Base-by-base conservation (phyloP, 2,797 vertebrate genomes). In the Clamator glandarius region DNA sequence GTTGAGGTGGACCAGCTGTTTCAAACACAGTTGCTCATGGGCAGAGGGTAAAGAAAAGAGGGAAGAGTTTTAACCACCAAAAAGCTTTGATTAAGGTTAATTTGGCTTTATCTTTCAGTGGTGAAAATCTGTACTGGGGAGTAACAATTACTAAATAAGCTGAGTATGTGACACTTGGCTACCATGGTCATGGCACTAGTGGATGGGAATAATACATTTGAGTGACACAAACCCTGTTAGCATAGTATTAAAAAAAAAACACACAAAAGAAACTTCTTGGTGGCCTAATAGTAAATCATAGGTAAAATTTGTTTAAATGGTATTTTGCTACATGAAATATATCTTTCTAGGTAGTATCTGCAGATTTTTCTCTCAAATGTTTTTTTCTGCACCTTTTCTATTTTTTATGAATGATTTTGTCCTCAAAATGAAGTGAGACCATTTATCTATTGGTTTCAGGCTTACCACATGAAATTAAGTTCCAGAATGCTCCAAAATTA, bases 401-500 rank as follows among this genome's bases (percentile, higher is more conserved):
- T 86, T 91, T 85, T 92, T 87, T 80, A 68, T 39, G 82, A 95
- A 89, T 64, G 4, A 57, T 84, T 88, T 91, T 74, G 15, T 79
- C 69, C 75, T 97, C 62, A 62, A 46, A 96, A 96, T 78, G 26
- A 92, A 95, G 51, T 4, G 72, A 90, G 52, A 62, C 63, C 61
- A 70, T 97, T 95, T 90, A 95, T 96, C 81, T 90, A 9, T 88
- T 83, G 90, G 70, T 92, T 97, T 96, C 90, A 95, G 94, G 90
- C 72, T 96, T 96, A 97, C 93, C 95, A 93, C 26, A 90, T 61
- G 57, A 97, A 98, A 97, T 97, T 92, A 97, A 96, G 93, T 90
- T 93, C 57, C 90, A 96, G 90, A 92, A 94, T 97, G 73, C 88
- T 78, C 85, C 92, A 83, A 97, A 98, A 98, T 98, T 97, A 97